Evolutionary conservation across 1,140 invertebrate genomes (phyloP), one percentile per base, ranked within the genome.

Genomic region (Drosophila navojoa): DNA sequence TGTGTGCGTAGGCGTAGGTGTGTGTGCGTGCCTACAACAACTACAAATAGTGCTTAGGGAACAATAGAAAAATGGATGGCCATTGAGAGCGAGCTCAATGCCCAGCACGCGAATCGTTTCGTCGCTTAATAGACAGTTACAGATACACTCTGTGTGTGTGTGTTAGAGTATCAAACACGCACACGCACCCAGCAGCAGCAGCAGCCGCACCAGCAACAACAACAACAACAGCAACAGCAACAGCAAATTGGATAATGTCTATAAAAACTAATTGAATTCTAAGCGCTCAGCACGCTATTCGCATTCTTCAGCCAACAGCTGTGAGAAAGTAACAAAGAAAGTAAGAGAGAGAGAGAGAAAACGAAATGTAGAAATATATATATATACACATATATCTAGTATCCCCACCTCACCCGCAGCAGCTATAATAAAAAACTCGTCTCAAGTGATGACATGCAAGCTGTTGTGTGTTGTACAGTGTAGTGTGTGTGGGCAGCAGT

Each of bases 211-310:
- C 19, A 22, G 19, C 19, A 22, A 3, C n/a, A 64, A 32, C 44
- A 38, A 50, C 53, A 47, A n/a, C 35, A 22, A 47, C 59, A 81
- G 40, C 60, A 29, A 55, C 45, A 63, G 29, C 62, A 63, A 79
- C 74, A 80, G 79, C 85, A 89, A 89, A 89, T 89, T 89, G 84
- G 84, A 89, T 89, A 89, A 89, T 89, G 84, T 89, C 84, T 89
- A 89, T 89, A 89, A 89, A 87, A 89, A 89, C 84, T 89, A 89
- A 89, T 89, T 89, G 84, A 89, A 89, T 89, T 90, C 84, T 89
- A 89, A 89, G 84, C 84, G 84, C 80, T 80, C 76, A 61, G 73
- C 84, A 89, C 84, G 84, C 73, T 71, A 76, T 64, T 71, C 68
- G 68, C 68, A 76, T 71, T 71, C 69, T 64, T 64, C 61, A 52